Percentiles rank a stretch among this genome's conserved stretches.
phyloP scores from a whole-genome alignment of 2,888 invertebrate species.

The Ischnus inquisitorius region DNA sequence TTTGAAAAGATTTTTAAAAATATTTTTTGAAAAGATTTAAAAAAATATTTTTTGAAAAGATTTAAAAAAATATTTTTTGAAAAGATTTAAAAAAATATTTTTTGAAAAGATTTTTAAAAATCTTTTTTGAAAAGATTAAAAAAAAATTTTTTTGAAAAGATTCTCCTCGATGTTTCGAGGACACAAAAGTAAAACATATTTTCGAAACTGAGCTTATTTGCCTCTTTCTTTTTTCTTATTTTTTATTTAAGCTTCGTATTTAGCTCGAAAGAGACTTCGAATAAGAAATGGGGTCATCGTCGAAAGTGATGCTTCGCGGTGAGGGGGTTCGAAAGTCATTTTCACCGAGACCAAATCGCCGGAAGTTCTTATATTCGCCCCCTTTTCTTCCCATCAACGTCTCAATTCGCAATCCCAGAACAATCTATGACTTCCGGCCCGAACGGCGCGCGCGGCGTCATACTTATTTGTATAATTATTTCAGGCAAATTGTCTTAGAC shows the following conservation, averaged over 20 bases:
- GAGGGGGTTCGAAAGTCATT: constrained; percentile 28
- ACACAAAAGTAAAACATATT: neutral
- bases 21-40: too few species aligned
- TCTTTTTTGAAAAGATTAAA: too few species aligned
- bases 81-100: too few species aligned
- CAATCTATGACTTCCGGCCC: constrained; percentile 56
- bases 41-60: too few species aligned
- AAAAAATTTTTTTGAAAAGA: too few species aligned
- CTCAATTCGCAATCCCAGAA: constrained; percentile 45
- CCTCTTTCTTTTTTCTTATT: neutral
- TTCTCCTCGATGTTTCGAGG: too few species aligned
- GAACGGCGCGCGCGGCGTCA: too few species aligned
- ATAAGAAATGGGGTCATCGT: neutral
- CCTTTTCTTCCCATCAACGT: constrained; percentile 25
- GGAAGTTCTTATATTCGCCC: constrained; percentile 46
- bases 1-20: too few species aligned
- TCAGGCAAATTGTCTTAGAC: too few species aligned
- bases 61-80: too few species aligned
- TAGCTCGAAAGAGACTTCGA: neutral
- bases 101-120: too few species aligned
- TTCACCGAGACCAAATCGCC: constrained; percentile 38
- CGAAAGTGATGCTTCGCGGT: neutral
- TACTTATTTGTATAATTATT: too few species aligned
- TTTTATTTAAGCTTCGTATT: neutral
- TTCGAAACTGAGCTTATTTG: neutral